Conservation (phyloP, 2,113 vertebrate species). For the Melanotaenia duboulayi region DNA sequence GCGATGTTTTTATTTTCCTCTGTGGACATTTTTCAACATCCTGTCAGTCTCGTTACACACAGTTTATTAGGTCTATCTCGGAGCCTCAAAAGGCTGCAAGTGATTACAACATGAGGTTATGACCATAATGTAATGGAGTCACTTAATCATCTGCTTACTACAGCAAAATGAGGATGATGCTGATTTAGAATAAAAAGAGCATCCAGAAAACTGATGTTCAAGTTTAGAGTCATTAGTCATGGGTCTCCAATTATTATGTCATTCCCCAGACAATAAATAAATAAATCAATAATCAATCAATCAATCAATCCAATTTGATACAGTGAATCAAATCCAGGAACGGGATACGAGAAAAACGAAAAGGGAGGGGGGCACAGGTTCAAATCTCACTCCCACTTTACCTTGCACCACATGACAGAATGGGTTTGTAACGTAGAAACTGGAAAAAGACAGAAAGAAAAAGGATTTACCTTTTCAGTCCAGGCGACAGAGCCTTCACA, state of each 20-base stretch:
- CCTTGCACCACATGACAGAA: constrained; percentile 44
- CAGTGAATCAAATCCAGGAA: constrained; percentile 27
- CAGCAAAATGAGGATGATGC: constrained; percentile 5
- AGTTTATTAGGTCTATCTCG: constrained; percentile 25
- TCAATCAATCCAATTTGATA: constrained; percentile 1
- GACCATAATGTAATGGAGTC: constrained; percentile 34
- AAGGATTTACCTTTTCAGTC: constrained; percentile 67
- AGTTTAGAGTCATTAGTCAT: not conserved
- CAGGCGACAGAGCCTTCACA: constrained; percentile 48
- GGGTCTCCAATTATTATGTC: not conserved
- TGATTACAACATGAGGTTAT: constrained; percentile 36
- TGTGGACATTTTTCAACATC: constrained; percentile 2
- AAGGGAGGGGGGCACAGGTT: constrained; percentile 45
- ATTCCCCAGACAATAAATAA: not conserved
- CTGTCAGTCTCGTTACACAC: constrained; percentile 9
- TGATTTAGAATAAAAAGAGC: not conserved
- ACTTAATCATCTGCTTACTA: constrained; percentile 9
- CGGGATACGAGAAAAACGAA: constrained; percentile 26
- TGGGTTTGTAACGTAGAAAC: constrained; percentile 37
- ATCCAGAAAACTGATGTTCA: constrained; percentile 8
- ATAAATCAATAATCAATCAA: not conserved
- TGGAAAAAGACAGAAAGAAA: not conserved
- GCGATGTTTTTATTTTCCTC: constrained; percentile 2
- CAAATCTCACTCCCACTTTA: constrained; percentile 44
- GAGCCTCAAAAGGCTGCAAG: constrained; percentile 29